Conservation (phyloP, 2,888 invertebrate genomes). For the Liposcelis brunnea region DNA sequence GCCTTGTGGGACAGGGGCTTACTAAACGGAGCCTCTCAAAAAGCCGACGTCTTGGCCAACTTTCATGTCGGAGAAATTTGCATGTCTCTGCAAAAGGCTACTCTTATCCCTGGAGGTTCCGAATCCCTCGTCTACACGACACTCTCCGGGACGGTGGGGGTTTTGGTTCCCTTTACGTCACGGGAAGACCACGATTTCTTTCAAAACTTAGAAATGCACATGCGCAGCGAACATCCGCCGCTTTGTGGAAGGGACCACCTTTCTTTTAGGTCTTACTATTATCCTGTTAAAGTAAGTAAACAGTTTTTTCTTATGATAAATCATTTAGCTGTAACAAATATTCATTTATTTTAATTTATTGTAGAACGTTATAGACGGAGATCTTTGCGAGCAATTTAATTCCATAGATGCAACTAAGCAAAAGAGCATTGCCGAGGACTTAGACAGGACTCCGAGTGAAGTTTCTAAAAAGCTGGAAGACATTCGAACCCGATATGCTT, state of each 20-base stretch:
- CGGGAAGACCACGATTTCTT: conserved; percentile 98
- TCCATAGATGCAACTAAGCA: conserved; percentile 88
- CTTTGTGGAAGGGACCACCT: conserved; percentile 95
- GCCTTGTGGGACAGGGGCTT: conserved; percentile 88
- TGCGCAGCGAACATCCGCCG: conserved; percentile 92
- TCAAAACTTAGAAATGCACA: conserved; percentile 98
- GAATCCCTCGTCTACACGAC: conserved; percentile 95
- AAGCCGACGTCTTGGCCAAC: conserved; percentile 79
- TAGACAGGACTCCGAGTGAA: conserved; percentile 90
- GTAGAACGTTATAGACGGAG: conserved; percentile 95
- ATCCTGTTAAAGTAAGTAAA: conserved; percentile 70
- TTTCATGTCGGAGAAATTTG: conserved; percentile 95
- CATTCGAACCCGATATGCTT: conserved; percentile 95
- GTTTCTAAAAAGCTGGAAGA: conserved; percentile 98
- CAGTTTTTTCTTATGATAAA: conserved; percentile 19
- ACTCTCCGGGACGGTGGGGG: conserved; percentile 83
- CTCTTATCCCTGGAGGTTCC: conserved; percentile 91
- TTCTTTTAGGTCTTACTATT: conserved; percentile 92
- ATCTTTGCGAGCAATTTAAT: conserved; percentile 97
- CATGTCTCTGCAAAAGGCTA: conserved; percentile 88
- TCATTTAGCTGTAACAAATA: conserved; percentile 23
- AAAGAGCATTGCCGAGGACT: conserved; percentile 82
- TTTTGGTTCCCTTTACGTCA: conserved; percentile 84
- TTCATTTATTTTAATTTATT: conserved; percentile 23
- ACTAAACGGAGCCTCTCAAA: conserved; percentile 93